Evolutionary conservation across 2,113 vertebrate species (phyloP), one percentile per base, ranked within the genome.

Genomic region (Danionella cerebrum): DNA sequence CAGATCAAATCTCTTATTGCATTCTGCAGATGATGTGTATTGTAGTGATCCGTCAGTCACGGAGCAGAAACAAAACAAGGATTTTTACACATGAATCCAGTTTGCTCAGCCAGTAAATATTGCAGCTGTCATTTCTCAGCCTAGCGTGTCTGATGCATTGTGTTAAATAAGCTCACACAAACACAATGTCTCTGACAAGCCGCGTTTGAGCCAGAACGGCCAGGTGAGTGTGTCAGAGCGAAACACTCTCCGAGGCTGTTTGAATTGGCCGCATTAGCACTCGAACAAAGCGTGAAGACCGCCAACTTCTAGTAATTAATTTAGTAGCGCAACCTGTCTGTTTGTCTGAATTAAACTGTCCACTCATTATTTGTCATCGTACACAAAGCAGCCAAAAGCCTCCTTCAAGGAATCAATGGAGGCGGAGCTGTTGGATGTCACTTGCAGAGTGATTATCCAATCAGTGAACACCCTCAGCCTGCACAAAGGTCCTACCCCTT

Each of bases 351-450:
- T 71, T 39, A 22, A 68, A 80, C 82, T 89, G 87, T 77, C 83
- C 66, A 78, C 78, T 82, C 86, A 91, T 91, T 88, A 89, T 89
- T 85, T 85, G 74, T 65, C 80, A 85, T 70, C 77, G 72, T 82
- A 83, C 82, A 78, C 82, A 74, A 84, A 82, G 74, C 79, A 52
- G 59, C 71, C 74, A 80, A 27, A 45, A n/a, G 18, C 82, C 67
- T 72, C 66, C 65, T 78, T 84, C 67, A 44, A 19, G 78, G 80
- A 71, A 85, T 83, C 85, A 85, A 84, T 73, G 83, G 72, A 71
- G 55, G 59, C 71, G 83, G 82, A 84, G 27, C 31, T 29, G 45
- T 79, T 79, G 87, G 75, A 82, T 84, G 83, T 79, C 80, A 76
- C 74, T 64, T 31, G 77, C 5, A 73, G 75, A 79, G 76, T 73